phyloP scores from a whole-genome alignment of 2,888 invertebrate species.

The Sussaba pulchella region DNA sequence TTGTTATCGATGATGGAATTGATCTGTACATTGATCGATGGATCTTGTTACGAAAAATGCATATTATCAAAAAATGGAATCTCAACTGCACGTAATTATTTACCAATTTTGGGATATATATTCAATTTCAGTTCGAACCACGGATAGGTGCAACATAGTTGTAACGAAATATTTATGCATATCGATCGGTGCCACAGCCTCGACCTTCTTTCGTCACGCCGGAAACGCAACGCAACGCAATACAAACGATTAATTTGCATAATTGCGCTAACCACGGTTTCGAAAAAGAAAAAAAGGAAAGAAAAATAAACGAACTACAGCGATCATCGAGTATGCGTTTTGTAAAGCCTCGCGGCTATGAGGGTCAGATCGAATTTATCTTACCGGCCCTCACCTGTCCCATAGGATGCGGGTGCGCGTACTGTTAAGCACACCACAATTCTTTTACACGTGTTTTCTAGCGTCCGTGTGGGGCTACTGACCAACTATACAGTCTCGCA shows the following conservation, averaged over 20 bases:
- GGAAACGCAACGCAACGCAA: conserved; percentile 47
- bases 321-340: conserved; percentile 70
- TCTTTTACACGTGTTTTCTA: conserved; percentile 4
- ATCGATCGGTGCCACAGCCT: conserved; percentile 48
- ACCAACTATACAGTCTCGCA: conserved; percentile 80
- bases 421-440: conserved; percentile 34
- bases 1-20: too few relatives aligned
- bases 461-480: conserved; percentile 77
- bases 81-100: too few relatives aligned
- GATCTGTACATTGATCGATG: too few relatives aligned
- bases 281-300: conserved; percentile 8
- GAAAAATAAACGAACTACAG: not conserved
- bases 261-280: conserved; percentile 45
- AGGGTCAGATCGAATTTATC: conserved; percentile 84
- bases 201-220: conserved; percentile 61
- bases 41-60: too few relatives aligned
- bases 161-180: conserved; percentile 29
- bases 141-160: not conserved
- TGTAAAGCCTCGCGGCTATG: conserved; percentile 78
- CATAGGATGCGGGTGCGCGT: conserved; percentile 80
- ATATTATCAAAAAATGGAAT: too few relatives aligned
- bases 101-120: too few relatives aligned
- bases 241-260: conserved; percentile 52
- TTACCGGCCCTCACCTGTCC: conserved; percentile 83
- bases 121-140: too few relatives aligned